Base-by-base conservation (phyloP, 2,113 vertebrate species). In the Argyrosomus japonicus region DNA sequence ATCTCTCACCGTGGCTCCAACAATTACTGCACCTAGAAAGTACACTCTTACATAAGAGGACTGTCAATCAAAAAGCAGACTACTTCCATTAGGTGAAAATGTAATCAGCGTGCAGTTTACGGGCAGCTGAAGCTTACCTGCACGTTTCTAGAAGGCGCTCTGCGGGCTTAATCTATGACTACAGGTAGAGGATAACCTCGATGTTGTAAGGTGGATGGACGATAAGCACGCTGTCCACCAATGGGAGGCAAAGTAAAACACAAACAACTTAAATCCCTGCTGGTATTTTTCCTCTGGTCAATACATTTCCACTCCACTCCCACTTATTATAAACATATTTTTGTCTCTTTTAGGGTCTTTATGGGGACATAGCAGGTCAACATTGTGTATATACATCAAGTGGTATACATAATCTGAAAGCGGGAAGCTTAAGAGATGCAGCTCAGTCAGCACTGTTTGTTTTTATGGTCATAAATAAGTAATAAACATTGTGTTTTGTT, bases 81-180 rank as follows among this genome's bases (percentile, higher is more conserved):
- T 17, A 68, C 53, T 63, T 61, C 69, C 75, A 74, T 73, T 79
- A 64, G 27, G 18, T 57, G 50, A 86, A 76, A 82, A 80, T 71
- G 57, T 90, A 82, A 91, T 87, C 74, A 77, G 54, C 25, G 5
- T 40, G 61, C 12, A 21, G 29, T 36, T 27, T 18, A 21, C 63
- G 25, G 50, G 27, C 19, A 36, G 51, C 19, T 77, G 64, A 79
- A 69, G 77, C 43, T 88, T 75, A 84, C 78, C 62, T 60, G 60
- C 47, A 23, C 47, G 9, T 62, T 81, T 87, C 83, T 72, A 68
- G 77, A 86, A 83, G 76, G 43, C 29, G 65, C 43, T 56, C 47
- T 62, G 14, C 51, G 32, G 45, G 56, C 25, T 88, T 84, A 79
- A 92, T 87, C 83, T 68, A 56, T n/a, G 65, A 62, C 45, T 64